Evolutionary conservation across 2,797 vertebrate species (phyloP).

Genomic region (Apodemus agrarius): DNA sequence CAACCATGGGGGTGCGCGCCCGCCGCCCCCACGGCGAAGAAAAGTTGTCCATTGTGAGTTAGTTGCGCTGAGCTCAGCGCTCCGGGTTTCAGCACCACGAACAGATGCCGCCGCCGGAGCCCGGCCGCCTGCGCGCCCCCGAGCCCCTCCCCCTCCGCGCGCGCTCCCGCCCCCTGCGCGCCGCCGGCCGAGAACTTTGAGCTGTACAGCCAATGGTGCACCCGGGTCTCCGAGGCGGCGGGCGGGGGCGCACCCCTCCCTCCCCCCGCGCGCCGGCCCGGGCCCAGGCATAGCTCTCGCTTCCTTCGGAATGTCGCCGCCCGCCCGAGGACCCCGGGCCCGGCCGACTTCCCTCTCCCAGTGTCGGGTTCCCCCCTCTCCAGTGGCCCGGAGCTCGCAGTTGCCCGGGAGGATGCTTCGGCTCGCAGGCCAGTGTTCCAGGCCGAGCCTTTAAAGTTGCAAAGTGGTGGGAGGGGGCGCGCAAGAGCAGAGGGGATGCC

Average conservation of each 20-base stretch:
- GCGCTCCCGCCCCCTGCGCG: not conserved
- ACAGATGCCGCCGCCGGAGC: conserved; percentile 88
- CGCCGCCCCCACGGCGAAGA: conserved; percentile 23
- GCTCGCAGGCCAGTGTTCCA: conserved; percentile 12
- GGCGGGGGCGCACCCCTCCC: conserved; percentile 27
- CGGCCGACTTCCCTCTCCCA: not conserved
- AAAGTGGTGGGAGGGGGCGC: conserved; percentile 74
- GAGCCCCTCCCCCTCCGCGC: not conserved
- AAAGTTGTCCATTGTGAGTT: conserved; percentile 85
- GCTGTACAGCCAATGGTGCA: conserved; percentile 71
- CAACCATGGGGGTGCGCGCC: not conserved
- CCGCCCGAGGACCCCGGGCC: conserved; percentile 80
- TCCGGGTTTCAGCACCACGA: conserved; percentile 91
- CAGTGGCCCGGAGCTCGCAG: not conserved
- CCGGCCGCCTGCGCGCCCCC: conserved; percentile 59
- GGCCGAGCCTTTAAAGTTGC: conserved; percentile 84
- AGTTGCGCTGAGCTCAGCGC: conserved; percentile 78
- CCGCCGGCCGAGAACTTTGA: conserved; percentile 72
- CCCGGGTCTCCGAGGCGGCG: conserved; percentile 54
- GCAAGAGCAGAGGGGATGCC: conserved; percentile 51
- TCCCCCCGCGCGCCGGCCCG: not conserved
- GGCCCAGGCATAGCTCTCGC: conserved; percentile 72
- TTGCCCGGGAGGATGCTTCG: not conserved
- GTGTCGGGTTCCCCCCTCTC: not conserved
- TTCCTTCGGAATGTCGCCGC: conserved; percentile 89